Evolutionary conservation across 2,888 invertebrate genomes (phyloP).

Genomic region (Cerastis leucographa): DNA sequence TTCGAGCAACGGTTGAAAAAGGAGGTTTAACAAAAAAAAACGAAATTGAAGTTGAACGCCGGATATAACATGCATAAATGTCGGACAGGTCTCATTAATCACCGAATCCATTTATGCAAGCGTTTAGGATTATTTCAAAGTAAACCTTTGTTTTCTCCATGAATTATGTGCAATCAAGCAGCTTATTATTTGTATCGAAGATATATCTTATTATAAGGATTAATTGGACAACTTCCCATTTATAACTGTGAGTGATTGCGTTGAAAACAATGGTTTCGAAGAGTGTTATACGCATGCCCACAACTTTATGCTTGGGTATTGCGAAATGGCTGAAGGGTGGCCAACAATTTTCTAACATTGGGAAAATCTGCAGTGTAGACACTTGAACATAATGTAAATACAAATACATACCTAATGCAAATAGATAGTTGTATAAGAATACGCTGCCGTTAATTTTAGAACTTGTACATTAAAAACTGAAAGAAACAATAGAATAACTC

Average conservation of each 20-base stretch:
- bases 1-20: constrained; percentile 11
- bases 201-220: not conserved
- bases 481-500: constrained; percentile 29
- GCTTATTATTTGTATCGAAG: not conserved
- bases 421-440: constrained; percentile 18
- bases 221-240: constrained; percentile 6
- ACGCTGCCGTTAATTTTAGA: constrained; percentile 6
- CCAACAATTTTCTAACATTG: constrained; percentile 28
- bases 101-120: not conserved
- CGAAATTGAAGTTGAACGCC: not conserved
- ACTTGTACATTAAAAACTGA: constrained; percentile 19
- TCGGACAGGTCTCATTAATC: constrained; percentile 2
- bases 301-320: constrained; percentile 11
- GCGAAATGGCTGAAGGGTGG: constrained; percentile 41
- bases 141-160: not conserved
- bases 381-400: constrained; percentile 1
- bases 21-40: not conserved
- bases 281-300: constrained; percentile 39
- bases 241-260: constrained; percentile 16
- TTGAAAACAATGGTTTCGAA: constrained; percentile 26
- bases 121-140: not conserved
- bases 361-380: constrained; percentile 20
- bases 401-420: too few relatives aligned
- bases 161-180: constrained; percentile 1
- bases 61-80: not conserved